phyloP scores from a whole-genome alignment of 2,113 vertebrate genomes.

The Myocastor coypus region DNA sequence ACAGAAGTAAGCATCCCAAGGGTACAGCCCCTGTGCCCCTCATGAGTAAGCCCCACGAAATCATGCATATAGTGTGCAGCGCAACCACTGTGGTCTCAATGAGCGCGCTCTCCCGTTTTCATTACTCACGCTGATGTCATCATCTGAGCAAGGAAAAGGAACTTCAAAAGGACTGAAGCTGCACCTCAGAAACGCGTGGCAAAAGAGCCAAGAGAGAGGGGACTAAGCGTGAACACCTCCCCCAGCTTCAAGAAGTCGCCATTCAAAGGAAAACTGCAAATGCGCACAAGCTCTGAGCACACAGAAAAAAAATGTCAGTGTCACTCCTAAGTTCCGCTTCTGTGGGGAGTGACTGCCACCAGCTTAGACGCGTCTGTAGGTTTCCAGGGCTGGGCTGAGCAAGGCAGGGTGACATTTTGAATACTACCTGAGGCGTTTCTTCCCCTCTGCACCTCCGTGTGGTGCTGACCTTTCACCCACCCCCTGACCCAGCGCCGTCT shows the following conservation, averaged over 20 bases:
- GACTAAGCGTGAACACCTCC: background rate
- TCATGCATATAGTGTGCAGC: background rate
- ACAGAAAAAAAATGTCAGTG: background rate
- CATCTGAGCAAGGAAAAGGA: slow-evolving; percentile 12
- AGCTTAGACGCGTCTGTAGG: background rate
- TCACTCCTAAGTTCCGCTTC: slow-evolving; percentile 6
- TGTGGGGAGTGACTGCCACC: background rate
- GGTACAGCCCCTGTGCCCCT: background rate
- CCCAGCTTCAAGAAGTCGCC: background rate
- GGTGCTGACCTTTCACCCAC: slow-evolving; percentile 40
- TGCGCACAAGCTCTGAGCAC: background rate
- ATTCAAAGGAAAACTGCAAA: slow-evolving; percentile 5
- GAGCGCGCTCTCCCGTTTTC: background rate
- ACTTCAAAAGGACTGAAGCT: slow-evolving; percentile 14
- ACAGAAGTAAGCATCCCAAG: background rate
- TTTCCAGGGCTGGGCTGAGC: background rate
- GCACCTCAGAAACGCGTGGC: background rate
- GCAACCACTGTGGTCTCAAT: background rate
- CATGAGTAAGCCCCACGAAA: background rate
- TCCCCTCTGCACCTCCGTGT: slow-evolving; percentile 46
- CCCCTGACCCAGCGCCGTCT: slow-evolving; percentile 25
- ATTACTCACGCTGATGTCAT: background rate
- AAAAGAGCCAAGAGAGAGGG: background rate
- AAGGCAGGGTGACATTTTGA: slow-evolving; percentile 21
- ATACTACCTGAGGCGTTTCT: background rate